phyloP scores from a whole-genome alignment of 1,140 invertebrate genomes.

The Chelonus insularis region DNA sequence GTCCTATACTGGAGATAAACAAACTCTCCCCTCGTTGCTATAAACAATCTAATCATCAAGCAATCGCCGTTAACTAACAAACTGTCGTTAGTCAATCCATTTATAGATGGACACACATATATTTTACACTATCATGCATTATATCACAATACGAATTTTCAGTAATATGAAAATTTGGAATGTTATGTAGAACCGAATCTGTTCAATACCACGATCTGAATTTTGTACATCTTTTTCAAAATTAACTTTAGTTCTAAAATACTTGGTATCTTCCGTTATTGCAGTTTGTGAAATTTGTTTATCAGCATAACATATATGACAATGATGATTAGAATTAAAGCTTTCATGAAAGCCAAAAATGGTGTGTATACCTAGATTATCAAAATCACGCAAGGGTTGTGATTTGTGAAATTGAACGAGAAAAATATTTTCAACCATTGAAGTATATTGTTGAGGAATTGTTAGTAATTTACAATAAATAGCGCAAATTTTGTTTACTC shows the following conservation, averaged over 20 bases:
- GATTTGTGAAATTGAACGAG: conserved; percentile 19
- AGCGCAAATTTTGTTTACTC: conserved; percentile 25
- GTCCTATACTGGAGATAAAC: too few relatives aligned
- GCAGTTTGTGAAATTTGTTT: conserved; percentile 4
- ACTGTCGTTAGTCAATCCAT: too few relatives aligned
- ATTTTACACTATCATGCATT: conserved; percentile 32
- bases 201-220: conserved; percentile 16
- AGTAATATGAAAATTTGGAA: conserved; percentile 15
- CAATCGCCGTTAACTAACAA: too few relatives aligned
- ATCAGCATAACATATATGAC: conserved; percentile 9
- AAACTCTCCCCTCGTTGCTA: too few relatives aligned
- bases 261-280: conserved; percentile 11
- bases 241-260: conserved; percentile 14
- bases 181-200: conserved; percentile 17
- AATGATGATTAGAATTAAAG: conserved; percentile 26
- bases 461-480: conserved; percentile 21
- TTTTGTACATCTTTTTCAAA: conserved; percentile 18
- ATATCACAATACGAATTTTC: conserved; percentile 26
- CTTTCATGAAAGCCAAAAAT: conserved; percentile 27
- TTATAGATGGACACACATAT: too few relatives aligned
- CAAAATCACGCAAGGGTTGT: conserved; percentile 16
- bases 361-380: conserved; percentile 21
- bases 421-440: conserved; percentile 32
- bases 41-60: too few relatives aligned
- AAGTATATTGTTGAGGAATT: conserved; percentile 27